Evolutionary conservation across 2,888 invertebrate genomes (phyloP), one percentile per base, ranked within the genome.

Genomic region (Lithosia quadra): DNA sequence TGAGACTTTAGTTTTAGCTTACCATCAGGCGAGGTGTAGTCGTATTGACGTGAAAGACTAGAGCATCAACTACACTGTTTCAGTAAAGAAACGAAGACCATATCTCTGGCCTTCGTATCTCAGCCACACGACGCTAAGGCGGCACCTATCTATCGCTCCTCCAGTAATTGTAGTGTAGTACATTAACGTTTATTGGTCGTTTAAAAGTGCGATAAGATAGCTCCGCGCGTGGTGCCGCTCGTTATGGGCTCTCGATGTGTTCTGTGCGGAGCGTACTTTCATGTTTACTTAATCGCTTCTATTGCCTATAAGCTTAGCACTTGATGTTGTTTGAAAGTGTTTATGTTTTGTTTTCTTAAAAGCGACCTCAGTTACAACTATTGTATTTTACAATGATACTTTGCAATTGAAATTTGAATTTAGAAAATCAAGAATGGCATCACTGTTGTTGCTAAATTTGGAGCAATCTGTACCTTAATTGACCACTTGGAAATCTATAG

Each of bases 171-270:
- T 34, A 43, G 61, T 34, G 53, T 55, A 55, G 28, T n/a, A 63
- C 67, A 63, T 67, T 63, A 63, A 63, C 63, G 53, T 63, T 63
- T 59, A 68, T 68, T 63, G 61, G 69, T 61, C 65, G 61, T 69
- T 65, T 49, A 55, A 68, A 61, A 69, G 60, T 53, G 34, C 49
- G 67, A 68, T 68, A 68, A 78, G 78, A 66, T 68, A 78, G 73
- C 67, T 69, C 43, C 34, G 39, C 57, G 62, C 59, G 43, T 68
- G 68, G 34, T 64, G 36, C 11, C 39, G 74, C 55, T 73, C 71
- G 71, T 76, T 76, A 79, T 68, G 65, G 67, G 63, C 57, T 22
- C 49, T 67, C 67, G 57, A 58, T 63, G 67, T 67, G 67, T 56
- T 61, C 63, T 53, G 39, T 49, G 64, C 39, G 61, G 61, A 63